A percentile compares a stretch with the other conserved stretches of the same genome.
Evolutionary conservation across 2,113 vertebrate species (phyloP).

Genomic region (Dinomys branickii): DNA sequence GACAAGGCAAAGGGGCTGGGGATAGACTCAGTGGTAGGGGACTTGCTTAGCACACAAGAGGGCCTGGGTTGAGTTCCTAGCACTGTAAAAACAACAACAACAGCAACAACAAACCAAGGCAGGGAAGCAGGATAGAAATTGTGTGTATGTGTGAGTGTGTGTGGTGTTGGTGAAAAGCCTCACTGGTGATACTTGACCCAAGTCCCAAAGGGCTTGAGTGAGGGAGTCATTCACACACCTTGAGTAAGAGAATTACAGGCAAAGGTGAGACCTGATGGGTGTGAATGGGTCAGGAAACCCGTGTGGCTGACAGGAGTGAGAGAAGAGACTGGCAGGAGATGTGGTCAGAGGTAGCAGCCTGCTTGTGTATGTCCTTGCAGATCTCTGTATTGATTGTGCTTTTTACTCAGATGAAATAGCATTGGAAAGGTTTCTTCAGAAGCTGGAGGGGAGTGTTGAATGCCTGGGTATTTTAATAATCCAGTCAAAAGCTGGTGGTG

Average conservation of each 20-base stretch:
- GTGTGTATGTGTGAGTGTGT: not conserved
- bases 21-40: not conserved
- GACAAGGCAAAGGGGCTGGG: not conserved
- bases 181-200: not conserved
- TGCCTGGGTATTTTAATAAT: not conserved
- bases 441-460: not conserved
- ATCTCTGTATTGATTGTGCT: not conserved
- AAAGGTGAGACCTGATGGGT: not conserved
- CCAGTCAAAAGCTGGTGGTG: not conserved
- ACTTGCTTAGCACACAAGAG: not conserved
- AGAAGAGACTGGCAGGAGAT: not conserved
- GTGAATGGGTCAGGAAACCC: not conserved
- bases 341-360: not conserved
- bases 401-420: not conserved
- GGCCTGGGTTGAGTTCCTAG: not conserved
- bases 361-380: not conserved
- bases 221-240: not conserved
- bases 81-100: not conserved
- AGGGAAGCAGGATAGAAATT: not conserved
- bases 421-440: not conserved
- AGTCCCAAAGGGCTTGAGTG: not conserved
- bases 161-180: not conserved
- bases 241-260: not conserved
- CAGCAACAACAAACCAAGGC: not conserved
- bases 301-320: not conserved